Evolutionary conservation across 2,888 invertebrate genomes (phyloP).

Genomic region (Chamaedrilus cognettii): DNA sequence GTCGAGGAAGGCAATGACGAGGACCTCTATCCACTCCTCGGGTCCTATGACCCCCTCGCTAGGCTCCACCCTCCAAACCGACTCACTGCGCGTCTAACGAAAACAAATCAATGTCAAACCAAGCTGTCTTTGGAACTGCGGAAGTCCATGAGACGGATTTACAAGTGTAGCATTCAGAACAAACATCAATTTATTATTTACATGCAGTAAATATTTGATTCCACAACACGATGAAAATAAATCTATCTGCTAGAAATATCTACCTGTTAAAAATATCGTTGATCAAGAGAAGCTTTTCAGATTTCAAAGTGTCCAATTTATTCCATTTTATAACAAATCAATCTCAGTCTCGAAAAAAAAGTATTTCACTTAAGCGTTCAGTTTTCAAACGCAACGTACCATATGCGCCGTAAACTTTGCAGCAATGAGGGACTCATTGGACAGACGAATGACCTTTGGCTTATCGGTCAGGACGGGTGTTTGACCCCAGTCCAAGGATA

Average conservation of each 20-base stretch:
- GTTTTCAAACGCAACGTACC: conserved; percentile 53
- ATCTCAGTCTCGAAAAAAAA: no score
- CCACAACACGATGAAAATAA: no score
- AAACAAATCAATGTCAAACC: conserved; percentile 42
- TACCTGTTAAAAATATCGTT: no score
- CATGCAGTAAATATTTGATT: no score
- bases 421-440: conserved; percentile 73
- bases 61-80: conserved; percentile 55
- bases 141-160: not conserved
- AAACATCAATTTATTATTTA: no score
- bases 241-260: no score
- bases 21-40: conserved; percentile 49
- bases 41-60: conserved; percentile 53
- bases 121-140: not conserved
- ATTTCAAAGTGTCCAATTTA: no score
- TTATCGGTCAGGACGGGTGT: conserved; percentile 65
- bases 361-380: no score
- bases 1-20: conserved; percentile 53
- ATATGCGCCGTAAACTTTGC: conserved; percentile 65
- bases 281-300: no score
- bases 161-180: no score
- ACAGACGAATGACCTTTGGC: conserved; percentile 64
- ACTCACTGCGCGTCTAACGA: conserved; percentile 50
- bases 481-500: conserved; percentile 69
- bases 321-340: no score